Percentiles rank a stretch among this genome's conserved stretches.
phyloP scores from a whole-genome alignment of 2,888 invertebrate species.

The Axea sp. region DNA sequence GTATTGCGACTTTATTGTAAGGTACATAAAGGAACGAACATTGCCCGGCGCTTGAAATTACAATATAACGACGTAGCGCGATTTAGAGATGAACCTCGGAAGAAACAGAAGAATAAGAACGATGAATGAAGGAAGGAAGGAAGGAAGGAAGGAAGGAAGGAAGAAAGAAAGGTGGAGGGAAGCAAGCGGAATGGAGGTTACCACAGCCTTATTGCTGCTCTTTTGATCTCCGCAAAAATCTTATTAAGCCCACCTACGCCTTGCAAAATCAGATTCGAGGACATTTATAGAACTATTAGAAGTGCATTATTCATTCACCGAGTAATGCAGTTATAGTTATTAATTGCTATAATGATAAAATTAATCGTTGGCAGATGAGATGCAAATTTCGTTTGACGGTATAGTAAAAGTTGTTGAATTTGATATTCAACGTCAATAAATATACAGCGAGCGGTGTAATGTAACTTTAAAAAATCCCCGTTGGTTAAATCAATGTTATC shows the following conservation, averaged over 20 bases:
- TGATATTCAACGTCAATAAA: too few species aligned
- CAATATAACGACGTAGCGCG: conserved; percentile 59
- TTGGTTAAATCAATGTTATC: too few species aligned
- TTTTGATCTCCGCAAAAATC: conserved; percentile 61
- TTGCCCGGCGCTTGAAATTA: conserved; percentile 53
- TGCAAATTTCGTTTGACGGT: too few species aligned
- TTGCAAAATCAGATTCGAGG: conserved; percentile 54
- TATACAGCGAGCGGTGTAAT: too few species aligned
- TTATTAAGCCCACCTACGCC: conserved; percentile 55
- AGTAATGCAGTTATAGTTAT: too few species aligned
- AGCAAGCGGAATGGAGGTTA: conserved; percentile 49
- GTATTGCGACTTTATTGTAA: conserved; percentile 59
- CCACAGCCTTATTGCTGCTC: conserved; percentile 57
- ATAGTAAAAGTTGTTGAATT: too few species aligned
- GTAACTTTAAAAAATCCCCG: too few species aligned
- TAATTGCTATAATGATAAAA: too few species aligned
- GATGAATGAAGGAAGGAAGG: conserved; percentile 25
- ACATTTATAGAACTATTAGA: conserved; percentile 53
- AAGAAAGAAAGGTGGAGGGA: conserved; percentile 28
- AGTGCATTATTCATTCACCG: too few species aligned
- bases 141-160: conserved; percentile 42
- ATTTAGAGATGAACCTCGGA: conserved; percentile 59
- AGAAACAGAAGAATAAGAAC: conserved; percentile 43
- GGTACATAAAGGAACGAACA: conserved; percentile 61
- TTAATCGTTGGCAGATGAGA: too few species aligned